Evolutionary conservation across 1,140 invertebrate species (phyloP), one percentile per base, ranked within the genome.

Genomic region (Vanessa atalanta): DNA sequence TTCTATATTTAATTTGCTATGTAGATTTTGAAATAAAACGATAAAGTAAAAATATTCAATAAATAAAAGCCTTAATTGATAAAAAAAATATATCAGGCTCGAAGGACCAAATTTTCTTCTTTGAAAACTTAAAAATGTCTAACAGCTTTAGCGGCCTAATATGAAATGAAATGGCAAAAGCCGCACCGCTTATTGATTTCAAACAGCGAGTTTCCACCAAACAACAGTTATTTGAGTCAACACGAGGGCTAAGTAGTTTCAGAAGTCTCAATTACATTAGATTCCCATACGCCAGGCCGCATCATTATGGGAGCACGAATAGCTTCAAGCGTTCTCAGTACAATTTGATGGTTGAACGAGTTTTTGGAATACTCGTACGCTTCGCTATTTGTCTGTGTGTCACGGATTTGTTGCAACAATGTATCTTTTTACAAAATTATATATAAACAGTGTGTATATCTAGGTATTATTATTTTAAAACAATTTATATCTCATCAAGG

Each of bases 251-350:
- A 84, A 87, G 79, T 83, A 83, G 75, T 83, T 77, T 71, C 79
- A 85, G 85, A 84, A 85, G 82, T 87, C 78, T 81, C 83, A 86
- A 86, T 85, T 83, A 84, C 78, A 77, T 80, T 80, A 79, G 80
- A 79, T 86, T 86, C 83, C 83, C 83, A 85, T 85, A 82, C 77
- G 77, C 75, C 76, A 70, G 57, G 63, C 73, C 72, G 79, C 72
- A 73, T 79, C 71, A 85, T 85, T 84, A 82, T 70, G 63, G 70
- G 69, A 64, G 71, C 83, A 87, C 85, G 85, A 84, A 86, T 51
- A 72, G 84, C 85, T 84, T 51, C 61, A 68, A 82, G 85, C 82
- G 78, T 73, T 70, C 79, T 61, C 72, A 66, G 63, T 67, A 69
- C n/a, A 23, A 53, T 55, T 48, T 63, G 72, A 47, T 55, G 43